Conservation (phyloP, 1,140 invertebrate species). For the Leptestheria dahalacensis region DNA sequence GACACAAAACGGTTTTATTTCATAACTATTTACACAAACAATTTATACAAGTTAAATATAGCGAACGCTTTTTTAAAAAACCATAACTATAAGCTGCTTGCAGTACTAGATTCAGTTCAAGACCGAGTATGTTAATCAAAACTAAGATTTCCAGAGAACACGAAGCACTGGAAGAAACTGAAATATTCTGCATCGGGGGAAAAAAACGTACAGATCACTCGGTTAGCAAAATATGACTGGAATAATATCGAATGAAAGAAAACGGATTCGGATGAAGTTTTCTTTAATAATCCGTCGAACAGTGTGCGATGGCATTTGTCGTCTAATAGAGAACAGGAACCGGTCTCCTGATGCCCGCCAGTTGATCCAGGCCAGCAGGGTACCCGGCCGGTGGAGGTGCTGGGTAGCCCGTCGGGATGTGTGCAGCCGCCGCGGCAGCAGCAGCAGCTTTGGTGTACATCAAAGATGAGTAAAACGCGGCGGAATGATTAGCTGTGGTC, state of each 20-base stretch:
- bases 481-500: neutral
- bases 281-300: too few relatives aligned
- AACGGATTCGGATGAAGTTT: too few relatives aligned
- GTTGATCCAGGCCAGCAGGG: constrained; percentile 19
- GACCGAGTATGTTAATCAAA: too few relatives aligned
- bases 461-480: constrained; percentile 12
- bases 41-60: neutral
- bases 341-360: constrained; percentile 19
- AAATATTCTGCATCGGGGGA: too few relatives aligned
- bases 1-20: neutral
- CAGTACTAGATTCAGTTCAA: neutral
- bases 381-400: constrained; percentile 20
- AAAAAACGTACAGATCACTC: neutral
- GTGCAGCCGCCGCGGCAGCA: constrained; percentile 18
- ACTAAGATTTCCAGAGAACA: too few relatives aligned
- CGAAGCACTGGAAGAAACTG: too few relatives aligned
- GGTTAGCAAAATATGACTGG: neutral
- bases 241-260: too few relatives aligned
- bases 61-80: neutral
- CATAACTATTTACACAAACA: neutral
- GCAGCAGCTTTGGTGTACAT: constrained; percentile 16
- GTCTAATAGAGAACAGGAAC: constrained; percentile 14
- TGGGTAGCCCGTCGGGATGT: constrained; percentile 18
- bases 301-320: too few relatives aligned
- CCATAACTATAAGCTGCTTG: neutral